Conservation (phyloP, 2,888 invertebrate genomes). For the Ophioninae sp. region DNA sequence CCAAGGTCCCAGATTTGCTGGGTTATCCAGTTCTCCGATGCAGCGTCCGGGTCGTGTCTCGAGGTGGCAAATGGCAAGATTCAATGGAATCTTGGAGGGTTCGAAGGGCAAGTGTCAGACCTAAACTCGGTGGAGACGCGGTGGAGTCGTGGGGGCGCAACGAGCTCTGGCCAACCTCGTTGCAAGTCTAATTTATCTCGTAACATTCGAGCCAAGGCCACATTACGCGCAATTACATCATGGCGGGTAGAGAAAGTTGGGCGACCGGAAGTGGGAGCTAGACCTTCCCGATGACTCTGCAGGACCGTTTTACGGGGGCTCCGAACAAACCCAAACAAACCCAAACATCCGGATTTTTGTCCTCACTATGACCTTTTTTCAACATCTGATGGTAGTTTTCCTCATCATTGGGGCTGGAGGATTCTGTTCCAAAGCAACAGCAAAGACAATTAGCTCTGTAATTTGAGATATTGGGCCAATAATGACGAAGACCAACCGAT, state of each 20-base stretch:
- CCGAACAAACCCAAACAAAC: constrained; percentile 41
- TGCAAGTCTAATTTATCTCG: constrained; percentile 66
- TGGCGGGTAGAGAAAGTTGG: constrained; percentile 15
- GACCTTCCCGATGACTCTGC: constrained; percentile 68
- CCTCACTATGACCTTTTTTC: not conserved
- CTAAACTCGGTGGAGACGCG: constrained; percentile 70
- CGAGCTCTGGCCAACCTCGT: constrained; percentile 67
- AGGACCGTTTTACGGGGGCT: constrained; percentile 68
- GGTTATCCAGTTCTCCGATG: constrained; percentile 36
- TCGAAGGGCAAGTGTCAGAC: constrained; percentile 49
- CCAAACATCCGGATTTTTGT: not conserved
- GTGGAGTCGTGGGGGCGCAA: constrained; percentile 75
- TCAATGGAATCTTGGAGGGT: constrained; percentile 38
- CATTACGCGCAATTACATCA: constrained; percentile 53
- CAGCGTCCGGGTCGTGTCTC: not conserved
- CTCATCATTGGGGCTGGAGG: not conserved
- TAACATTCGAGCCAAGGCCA: constrained; percentile 59
- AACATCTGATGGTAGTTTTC: not conserved
- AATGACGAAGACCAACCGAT: too few relatives aligned
- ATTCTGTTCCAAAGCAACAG: not conserved
- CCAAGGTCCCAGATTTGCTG: constrained; percentile 11
- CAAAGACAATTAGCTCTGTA: not conserved
- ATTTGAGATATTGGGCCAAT: too few relatives aligned
- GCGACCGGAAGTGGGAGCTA: not conserved
- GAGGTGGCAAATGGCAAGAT: constrained; percentile 7